phyloP scores from a whole-genome alignment of 2,797 vertebrate genomes.

The Tympanoctomys barrerae region DNA sequence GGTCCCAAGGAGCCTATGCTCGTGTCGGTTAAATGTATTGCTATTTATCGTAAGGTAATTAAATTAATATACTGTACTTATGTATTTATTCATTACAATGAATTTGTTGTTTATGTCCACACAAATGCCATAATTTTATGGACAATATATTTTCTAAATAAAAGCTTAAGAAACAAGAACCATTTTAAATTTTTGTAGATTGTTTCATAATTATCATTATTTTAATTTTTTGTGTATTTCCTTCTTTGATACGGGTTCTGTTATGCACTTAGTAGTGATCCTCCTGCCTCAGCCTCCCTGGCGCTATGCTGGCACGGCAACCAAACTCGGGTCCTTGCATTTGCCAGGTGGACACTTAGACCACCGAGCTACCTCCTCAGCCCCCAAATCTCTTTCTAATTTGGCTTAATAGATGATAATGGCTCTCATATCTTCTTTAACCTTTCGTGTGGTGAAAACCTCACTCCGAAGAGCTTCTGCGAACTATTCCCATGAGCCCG shows the following conservation, averaged over 20 bases:
- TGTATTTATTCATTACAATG: background rate
- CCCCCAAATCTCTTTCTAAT: background rate
- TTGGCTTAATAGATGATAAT: background rate
- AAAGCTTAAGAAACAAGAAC: slow-evolving; percentile 9
- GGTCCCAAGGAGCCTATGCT: background rate
- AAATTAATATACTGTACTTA: background rate
- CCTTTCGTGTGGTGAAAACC: background rate
- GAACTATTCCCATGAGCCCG: background rate
- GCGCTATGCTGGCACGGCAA: too few relatives aligned
- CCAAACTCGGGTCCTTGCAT: too few relatives aligned
- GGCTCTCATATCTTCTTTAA: background rate
- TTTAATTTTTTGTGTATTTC: too few relatives aligned
- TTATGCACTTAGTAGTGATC: too few relatives aligned
- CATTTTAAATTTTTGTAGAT: background rate
- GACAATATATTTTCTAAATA: background rate
- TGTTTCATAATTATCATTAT: background rate
- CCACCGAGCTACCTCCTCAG: too few relatives aligned
- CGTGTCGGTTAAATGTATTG: background rate
- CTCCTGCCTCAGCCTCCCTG: too few relatives aligned
- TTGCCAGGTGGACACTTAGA: too few relatives aligned
- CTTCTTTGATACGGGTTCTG: too few relatives aligned
- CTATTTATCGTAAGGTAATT: background rate
- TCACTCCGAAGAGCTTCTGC: background rate
- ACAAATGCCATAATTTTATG: background rate
- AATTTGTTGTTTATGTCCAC: background rate